phyloP scores from a whole-genome alignment of 2,113 vertebrate species.

The Cryptotis parvus region DNA sequence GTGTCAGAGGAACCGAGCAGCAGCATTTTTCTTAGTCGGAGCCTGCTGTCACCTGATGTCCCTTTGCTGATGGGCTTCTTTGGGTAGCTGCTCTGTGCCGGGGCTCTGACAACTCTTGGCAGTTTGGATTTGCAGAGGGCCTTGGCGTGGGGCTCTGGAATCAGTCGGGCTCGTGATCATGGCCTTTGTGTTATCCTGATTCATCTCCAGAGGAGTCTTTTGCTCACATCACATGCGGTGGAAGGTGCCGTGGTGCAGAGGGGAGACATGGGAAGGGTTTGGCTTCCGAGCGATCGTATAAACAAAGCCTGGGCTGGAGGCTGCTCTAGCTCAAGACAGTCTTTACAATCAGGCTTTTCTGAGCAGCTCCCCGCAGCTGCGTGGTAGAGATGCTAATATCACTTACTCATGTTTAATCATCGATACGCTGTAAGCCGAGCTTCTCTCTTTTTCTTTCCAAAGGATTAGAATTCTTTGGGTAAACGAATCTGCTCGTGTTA shows the following conservation, averaged over 20 bases:
- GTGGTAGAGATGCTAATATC: neutral
- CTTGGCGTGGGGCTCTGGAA: slow-evolving; percentile 60
- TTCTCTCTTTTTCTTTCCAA: neutral
- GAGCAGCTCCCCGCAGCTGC: neutral
- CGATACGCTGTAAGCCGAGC: neutral
- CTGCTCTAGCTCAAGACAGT: neutral
- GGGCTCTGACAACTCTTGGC: slow-evolving; percentile 52
- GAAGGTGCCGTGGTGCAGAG: slow-evolving; percentile 76
- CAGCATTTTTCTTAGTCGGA: slow-evolving; percentile 50
- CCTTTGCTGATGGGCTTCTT: slow-evolving; percentile 64
- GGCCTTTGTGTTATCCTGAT: slow-evolving; percentile 80
- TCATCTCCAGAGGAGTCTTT: slow-evolving; percentile 78
- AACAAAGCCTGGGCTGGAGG: slow-evolving; percentile 59
- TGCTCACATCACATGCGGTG: slow-evolving; percentile 56
- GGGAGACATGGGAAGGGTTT: slow-evolving; percentile 82
- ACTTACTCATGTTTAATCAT: slow-evolving; percentile 4
- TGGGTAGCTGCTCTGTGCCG: slow-evolving; percentile 46
- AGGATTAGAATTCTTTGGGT: slow-evolving; percentile 22
- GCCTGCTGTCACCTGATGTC: slow-evolving; percentile 58
- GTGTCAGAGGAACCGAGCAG: too few species aligned
- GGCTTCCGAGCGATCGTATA: slow-evolving; percentile 74
- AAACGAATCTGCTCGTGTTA: slow-evolving; percentile 30
- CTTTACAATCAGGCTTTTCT: neutral
- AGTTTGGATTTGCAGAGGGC: slow-evolving; percentile 65
- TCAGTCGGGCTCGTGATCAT: slow-evolving; percentile 68